Evolutionary conservation across 2,113 vertebrate genomes (phyloP).

Genomic region (Paralichthys olivaceus): DNA sequence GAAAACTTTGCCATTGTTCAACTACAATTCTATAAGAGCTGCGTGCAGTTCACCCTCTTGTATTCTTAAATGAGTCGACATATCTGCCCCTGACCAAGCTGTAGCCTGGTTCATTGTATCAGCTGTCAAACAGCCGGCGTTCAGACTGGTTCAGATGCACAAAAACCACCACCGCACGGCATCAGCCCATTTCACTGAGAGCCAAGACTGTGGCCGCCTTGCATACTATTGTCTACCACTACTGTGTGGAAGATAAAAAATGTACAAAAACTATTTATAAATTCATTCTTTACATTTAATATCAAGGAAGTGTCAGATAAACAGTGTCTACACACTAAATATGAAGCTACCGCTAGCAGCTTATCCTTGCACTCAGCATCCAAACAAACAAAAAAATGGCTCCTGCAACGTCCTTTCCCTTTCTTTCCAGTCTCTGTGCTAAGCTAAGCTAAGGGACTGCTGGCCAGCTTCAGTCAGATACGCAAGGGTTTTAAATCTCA

Average conservation of each 20-base stretch:
- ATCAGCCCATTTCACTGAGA: conserved; percentile 33
- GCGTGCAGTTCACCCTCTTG: conserved; percentile 28
- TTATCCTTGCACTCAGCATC: no score
- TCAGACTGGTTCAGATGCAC: conserved; percentile 55
- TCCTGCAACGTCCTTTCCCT: no score
- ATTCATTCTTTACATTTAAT: no score
- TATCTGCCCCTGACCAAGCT: conserved; percentile 60
- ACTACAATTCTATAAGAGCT: conserved; percentile 31
- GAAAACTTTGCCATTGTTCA: conserved; percentile 63
- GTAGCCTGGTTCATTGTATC: conserved; percentile 60
- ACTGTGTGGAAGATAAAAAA: neutral
- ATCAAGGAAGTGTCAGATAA: no score
- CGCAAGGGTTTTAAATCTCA: no score
- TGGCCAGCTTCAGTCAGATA: no score
- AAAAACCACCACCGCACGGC: conserved; percentile 49
- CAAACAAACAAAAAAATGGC: no score
- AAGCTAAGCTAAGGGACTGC: no score
- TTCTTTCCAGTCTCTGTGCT: no score
- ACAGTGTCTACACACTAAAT: no score
- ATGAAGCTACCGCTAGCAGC: no score
- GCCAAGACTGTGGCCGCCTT: conserved; percentile 25
- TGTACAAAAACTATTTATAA: neutral
- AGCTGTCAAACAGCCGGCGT: conserved; percentile 53
- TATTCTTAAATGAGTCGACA: conserved; percentile 45
- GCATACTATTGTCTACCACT: conserved; percentile 42